Evolutionary conservation across 2,888 invertebrate species (phyloP), one percentile per base, ranked within the genome.

Genomic region (Trissoscelio sp.): DNA sequence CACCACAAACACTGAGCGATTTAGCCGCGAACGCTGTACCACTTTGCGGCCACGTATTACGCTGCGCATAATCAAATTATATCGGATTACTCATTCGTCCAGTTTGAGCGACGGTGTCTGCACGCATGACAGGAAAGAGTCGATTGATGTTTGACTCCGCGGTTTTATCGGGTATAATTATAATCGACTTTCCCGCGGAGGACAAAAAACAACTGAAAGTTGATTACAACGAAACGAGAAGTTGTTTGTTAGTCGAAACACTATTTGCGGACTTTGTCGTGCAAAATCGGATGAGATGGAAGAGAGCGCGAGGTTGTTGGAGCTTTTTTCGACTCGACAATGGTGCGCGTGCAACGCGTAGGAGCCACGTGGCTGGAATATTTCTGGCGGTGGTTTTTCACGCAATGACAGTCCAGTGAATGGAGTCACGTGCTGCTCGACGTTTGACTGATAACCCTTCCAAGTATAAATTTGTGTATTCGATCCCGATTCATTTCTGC

Each of bases 361-460:
- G 73, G 67, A 57, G 66, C 75, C 88, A 86, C 88, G 88, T 86
- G 88, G 79, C 87, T 66, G 57, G 85, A 86, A 87, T 87, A 89
- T 88, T 88, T 88, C 85, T 85, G 86, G 82, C 85, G 75, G 60
- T 80, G 79, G 89, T 91, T 91, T 89, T 88, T 90, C 90, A 88
- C 88, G 91, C 91, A 90, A 89, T 88, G 91, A 91, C 91, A 90
- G 90, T 87, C 84, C 88, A 88, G 88, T 88, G 88, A 90, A 89
- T 90, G 87, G 88, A 84, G 85, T 84, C 91, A 89, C 89, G 89
- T 90, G 90, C 86, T 82, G 81, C 72, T 51, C 85, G 86, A 86
- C 88, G 84, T 89, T 89, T 89, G 89, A 90, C 88, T 85, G 89
- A 89, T 90, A 87, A 86, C 86, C 88, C 79, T 72, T 82, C 83